Conservation (phyloP, 2,113 vertebrate species). For the Serilophus lunatus region DNA sequence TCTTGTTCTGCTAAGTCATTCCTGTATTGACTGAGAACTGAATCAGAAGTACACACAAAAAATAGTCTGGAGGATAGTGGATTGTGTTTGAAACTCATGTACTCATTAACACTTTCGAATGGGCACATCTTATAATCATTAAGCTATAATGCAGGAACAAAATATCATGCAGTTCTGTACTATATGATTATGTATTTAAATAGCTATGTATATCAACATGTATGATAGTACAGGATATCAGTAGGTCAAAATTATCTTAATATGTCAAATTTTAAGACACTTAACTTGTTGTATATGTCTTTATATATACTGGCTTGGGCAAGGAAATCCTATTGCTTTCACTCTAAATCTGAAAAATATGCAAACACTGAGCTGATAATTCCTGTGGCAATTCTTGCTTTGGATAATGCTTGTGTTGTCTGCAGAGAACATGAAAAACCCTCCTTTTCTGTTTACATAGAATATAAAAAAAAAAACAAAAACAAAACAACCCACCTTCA, state of each 20-base stretch:
- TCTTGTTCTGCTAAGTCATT: constrained; percentile 1
- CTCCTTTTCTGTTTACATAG: neutral
- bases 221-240: neutral
- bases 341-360: neutral
- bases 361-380: neutral
- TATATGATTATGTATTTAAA: neutral
- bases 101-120: neutral
- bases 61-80: neutral
- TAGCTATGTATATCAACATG: neutral
- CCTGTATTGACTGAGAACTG: neutral
- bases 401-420: neutral
- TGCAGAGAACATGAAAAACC: neutral
- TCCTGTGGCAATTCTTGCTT: neutral
- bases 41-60: neutral
- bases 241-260: neutral
- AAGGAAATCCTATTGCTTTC: neutral
- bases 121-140: neutral
- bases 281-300: neutral
- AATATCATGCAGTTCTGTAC: neutral
- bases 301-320: neutral
- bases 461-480: neutral
- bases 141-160: neutral
- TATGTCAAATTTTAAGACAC: neutral
- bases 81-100: neutral
- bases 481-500: neutral